Evolutionary conservation across 2,888 invertebrate species (phyloP).

Genomic region (Melolontha melolontha): DNA sequence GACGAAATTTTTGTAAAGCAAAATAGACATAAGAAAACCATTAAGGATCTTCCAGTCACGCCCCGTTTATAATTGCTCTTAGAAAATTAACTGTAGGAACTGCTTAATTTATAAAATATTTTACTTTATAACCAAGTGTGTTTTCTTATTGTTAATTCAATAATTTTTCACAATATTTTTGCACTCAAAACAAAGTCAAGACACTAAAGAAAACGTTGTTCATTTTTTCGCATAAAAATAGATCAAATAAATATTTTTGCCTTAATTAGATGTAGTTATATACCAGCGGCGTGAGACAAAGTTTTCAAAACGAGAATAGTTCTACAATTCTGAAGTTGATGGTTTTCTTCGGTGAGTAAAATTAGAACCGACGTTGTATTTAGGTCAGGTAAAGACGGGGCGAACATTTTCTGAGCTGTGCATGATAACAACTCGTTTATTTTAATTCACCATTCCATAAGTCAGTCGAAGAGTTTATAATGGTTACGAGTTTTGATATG

Average conservation of each 20-base stretch:
- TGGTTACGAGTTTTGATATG: slow-evolving; percentile 4
- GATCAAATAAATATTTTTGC: not conserved
- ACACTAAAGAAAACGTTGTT: too few species aligned
- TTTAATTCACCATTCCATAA: slow-evolving; percentile 13
- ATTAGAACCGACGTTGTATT: slow-evolving; percentile 24
- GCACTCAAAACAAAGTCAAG: too few species aligned
- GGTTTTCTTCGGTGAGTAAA: slow-evolving; percentile 22
- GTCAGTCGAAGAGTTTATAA: slow-evolving; percentile 14
- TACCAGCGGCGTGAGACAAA: slow-evolving; percentile 5
- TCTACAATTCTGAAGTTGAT: slow-evolving; percentile 18
- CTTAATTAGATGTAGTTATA: slow-evolving; percentile 6
- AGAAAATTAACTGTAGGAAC: too few species aligned
- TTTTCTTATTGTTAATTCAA: too few species aligned
- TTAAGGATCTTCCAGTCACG: too few species aligned
- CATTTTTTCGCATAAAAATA: not conserved
- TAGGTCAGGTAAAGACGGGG: slow-evolving; percentile 22
- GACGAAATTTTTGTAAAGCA: too few species aligned
- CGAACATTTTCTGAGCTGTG: slow-evolving; percentile 21
- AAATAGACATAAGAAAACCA: too few species aligned
- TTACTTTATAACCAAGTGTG: too few species aligned
- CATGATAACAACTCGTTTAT: slow-evolving; percentile 27
- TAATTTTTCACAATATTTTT: too few species aligned
- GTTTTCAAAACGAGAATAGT: slow-evolving; percentile 22
- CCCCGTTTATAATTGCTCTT: too few species aligned
- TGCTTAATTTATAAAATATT: too few species aligned